Evolutionary conservation across 1,140 invertebrate species (phyloP).

Genomic region (Drosophila grimshawi): DNA sequence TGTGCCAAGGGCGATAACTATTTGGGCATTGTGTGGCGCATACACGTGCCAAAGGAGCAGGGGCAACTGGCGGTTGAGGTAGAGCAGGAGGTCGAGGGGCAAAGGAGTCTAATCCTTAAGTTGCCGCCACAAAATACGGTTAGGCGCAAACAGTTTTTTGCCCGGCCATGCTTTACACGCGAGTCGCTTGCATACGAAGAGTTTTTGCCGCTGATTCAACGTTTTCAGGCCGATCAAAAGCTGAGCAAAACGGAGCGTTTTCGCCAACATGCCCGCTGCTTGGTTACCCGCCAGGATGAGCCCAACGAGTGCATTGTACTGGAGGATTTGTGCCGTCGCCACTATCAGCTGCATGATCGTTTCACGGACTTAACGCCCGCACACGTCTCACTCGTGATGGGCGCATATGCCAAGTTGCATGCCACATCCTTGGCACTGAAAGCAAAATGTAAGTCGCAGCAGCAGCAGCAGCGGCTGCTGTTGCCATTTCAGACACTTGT

Average conservation of each 20-base stretch:
- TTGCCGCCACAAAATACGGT: slow-evolving; percentile 65
- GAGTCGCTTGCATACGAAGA: slow-evolving; percentile 80
- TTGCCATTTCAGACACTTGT: slow-evolving; percentile 61
- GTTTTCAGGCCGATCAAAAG: slow-evolving; percentile 70
- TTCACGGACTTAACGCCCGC: slow-evolving; percentile 83
- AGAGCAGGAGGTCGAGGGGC: neutral
- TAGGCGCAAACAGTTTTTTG: slow-evolving; percentile 74
- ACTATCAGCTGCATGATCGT: slow-evolving; percentile 85
- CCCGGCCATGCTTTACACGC: slow-evolving; percentile 69
- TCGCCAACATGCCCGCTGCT: slow-evolving; percentile 82
- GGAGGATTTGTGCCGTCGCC: slow-evolving; percentile 85
- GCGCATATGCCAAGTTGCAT: slow-evolving; percentile 86
- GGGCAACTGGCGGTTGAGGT: too few relatives aligned
- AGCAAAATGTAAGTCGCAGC: neutral
- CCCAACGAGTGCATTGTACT: slow-evolving; percentile 85
- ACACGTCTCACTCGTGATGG: slow-evolving; percentile 84
- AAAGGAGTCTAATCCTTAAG: slow-evolving; percentile 64
- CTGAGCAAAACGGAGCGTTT: slow-evolving; percentile 66
- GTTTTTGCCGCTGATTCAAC: slow-evolving; percentile 76
- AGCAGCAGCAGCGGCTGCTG: slow-evolving; percentile 58
- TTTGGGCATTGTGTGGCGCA: slow-evolving; percentile 76
- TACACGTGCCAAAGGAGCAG: slow-evolving; percentile 25
- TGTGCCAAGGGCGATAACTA: slow-evolving; percentile 84
- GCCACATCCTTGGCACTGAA: slow-evolving; percentile 85
- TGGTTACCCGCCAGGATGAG: slow-evolving; percentile 71